Evolutionary conservation across 2,113 vertebrate genomes (phyloP).

Genomic region (Gymnogyps californianus): DNA sequence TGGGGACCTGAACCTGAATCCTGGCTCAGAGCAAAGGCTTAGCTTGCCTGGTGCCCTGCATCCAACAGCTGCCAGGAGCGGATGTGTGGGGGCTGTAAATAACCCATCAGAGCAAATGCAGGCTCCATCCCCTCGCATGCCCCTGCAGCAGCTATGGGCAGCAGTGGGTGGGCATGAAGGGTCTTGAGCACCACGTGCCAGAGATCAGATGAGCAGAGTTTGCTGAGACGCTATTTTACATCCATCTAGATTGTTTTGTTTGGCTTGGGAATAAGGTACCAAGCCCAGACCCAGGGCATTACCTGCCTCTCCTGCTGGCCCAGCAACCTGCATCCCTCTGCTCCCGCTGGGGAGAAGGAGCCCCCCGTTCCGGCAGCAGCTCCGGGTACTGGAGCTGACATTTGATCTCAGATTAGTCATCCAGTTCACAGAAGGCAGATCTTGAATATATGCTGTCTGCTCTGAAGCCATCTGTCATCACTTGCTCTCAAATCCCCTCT

Average conservation of each 20-base stretch:
- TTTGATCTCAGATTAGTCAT: slow-evolving; percentile 44
- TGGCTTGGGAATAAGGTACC: neutral
- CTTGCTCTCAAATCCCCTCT: slow-evolving; percentile 9
- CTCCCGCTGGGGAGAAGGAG: neutral
- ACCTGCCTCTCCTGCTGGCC: neutral
- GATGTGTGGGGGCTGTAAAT: neutral
- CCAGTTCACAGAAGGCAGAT: slow-evolving; percentile 29
- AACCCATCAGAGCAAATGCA: neutral
- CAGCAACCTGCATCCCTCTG: neutral
- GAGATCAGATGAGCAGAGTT: neutral
- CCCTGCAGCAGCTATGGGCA: neutral
- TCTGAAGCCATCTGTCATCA: slow-evolving; percentile 53
- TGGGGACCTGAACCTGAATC: neutral
- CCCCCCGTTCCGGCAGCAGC: neutral
- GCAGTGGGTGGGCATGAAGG: neutral
- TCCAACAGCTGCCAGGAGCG: neutral
- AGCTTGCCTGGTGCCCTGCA: neutral
- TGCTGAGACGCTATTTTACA: neutral
- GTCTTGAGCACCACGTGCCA: neutral
- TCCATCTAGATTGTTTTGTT: neutral
- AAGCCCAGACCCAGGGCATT: neutral
- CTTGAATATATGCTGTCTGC: slow-evolving; percentile 28
- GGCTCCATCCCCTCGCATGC: neutral
- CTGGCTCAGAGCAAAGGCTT: neutral
- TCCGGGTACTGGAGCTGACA: neutral